A percentile compares a stretch with the other conserved stretches of the same genome.
These are phyloP conservation scores for Lonchura striata DNA, from an alignment of 2,113 vertebrate genomes.

Conservation along the genomic window DNA sequence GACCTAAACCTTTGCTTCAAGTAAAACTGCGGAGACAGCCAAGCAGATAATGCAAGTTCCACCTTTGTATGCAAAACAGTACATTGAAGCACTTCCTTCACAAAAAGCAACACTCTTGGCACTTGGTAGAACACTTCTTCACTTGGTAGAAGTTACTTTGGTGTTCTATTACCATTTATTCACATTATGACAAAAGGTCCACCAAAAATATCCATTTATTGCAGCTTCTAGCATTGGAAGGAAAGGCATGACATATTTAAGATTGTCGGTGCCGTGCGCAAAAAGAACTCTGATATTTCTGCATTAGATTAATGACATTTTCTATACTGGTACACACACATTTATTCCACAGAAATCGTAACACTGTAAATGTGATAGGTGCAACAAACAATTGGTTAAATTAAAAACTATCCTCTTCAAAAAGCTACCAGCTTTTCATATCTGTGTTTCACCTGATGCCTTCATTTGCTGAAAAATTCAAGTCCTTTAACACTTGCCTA, in stretches of 20 bases:
- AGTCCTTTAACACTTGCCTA: background rate
- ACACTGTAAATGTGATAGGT: background rate
- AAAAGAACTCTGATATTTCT: background rate
- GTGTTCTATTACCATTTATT: background rate
- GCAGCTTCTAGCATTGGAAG: background rate
- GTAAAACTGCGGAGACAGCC: background rate
- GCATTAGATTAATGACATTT: background rate
- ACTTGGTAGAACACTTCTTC: background rate
- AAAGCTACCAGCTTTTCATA: background rate
- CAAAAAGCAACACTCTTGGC: background rate
- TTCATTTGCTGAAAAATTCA: background rate
- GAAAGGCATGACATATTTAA: background rate
- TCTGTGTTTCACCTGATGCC: background rate
- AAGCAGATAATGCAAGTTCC: background rate
- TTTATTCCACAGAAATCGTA: background rate
- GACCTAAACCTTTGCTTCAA: background rate
- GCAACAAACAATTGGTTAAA: background rate
- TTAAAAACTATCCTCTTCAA: background rate
- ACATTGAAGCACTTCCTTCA: background rate
- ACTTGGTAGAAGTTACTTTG: background rate
- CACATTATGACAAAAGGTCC: background rate
- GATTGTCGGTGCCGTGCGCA: background rate
- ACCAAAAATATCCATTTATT: background rate
- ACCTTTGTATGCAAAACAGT: background rate
- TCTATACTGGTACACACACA: background rate